Percentiles rank a stretch among this genome's conserved stretches.
Conservation (phyloP, 2,113 vertebrate species). For the Lonchura striata region DNA sequence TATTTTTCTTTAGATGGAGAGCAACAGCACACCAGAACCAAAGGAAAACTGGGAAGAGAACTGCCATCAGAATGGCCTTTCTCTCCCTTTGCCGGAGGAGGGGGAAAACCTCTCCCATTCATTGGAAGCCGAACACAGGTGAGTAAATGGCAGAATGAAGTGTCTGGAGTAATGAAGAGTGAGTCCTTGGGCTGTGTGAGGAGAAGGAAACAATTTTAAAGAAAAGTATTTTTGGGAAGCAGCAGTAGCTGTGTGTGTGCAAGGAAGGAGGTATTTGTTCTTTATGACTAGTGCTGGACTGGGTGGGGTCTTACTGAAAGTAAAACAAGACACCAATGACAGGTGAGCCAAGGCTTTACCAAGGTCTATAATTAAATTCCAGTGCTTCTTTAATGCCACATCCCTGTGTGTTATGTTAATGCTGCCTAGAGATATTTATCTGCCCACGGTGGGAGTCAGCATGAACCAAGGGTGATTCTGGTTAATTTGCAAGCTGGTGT, state of each 20-base stretch:
- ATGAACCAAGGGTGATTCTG: neutral
- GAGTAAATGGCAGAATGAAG: neutral
- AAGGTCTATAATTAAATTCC: constrained; percentile 34
- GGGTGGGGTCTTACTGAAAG: neutral
- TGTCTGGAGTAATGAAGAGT: neutral
- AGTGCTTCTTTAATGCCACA: neutral
- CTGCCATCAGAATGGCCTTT: constrained; percentile 92
- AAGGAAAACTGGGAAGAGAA: constrained; percentile 88
- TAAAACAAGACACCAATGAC: neutral
- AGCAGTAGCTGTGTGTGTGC: neutral
- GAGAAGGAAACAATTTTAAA: neutral
- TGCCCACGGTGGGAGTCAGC: neutral
- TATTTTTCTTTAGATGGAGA: constrained; percentile 68
- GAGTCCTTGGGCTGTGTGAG: neutral
- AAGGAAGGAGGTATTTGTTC: neutral
- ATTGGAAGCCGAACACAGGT: constrained; percentile 98
- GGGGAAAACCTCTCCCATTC: constrained; percentile 93
- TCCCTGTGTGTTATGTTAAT: neutral
- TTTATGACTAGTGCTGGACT: neutral
- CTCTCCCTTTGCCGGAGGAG: constrained; percentile 88
- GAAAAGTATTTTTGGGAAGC: neutral
- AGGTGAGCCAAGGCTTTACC: neutral
- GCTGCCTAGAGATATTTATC: neutral
- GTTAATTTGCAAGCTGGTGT: neutral
- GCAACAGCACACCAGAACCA: constrained; percentile 88